A percentile compares a stretch with the other conserved stretches of the same genome.
These are phyloP conservation scores for Sylvietta virens DNA, from an alignment of 2,113 vertebrate genomes.

Conservation along the genomic window DNA sequence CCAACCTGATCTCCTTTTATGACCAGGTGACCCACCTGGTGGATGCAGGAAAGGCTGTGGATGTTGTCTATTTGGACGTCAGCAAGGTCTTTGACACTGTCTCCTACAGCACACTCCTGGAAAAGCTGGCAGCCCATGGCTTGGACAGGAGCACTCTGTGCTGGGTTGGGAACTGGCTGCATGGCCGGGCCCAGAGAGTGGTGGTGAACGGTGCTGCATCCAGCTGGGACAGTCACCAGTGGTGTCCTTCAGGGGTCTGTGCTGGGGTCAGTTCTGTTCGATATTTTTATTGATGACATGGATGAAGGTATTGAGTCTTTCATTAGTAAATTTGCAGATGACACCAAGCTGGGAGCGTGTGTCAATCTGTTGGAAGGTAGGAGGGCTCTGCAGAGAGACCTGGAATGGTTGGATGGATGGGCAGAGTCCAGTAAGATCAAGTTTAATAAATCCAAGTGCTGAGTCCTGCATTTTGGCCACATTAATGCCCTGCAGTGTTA, in stretches of 20 bases:
- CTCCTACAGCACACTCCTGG: background rate
- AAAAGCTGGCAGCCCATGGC: background rate
- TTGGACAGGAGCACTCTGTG: background rate
- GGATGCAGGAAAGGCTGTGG: background rate
- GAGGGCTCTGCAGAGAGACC: background rate
- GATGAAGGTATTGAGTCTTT: too few species aligned
- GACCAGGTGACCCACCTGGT: background rate
- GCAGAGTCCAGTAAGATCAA: background rate
- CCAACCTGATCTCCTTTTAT: background rate
- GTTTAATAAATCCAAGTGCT: background rate
- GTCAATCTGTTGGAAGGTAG: background rate
- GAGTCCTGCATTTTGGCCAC: background rate
- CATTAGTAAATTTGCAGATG: too few species aligned
- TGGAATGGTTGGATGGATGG: background rate
- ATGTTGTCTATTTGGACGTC: background rate
- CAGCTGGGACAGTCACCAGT: background rate
- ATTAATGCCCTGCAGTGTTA: background rate
- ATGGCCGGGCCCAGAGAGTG: background rate
- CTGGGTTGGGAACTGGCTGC: background rate
- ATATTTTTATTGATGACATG: background rate
- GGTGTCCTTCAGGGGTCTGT: background rate
- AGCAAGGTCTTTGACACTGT: background rate
- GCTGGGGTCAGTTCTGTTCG: background rate
- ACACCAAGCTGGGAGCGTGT: too few species aligned
- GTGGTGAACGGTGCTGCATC: background rate